phyloP scores from a whole-genome alignment of 2,113 vertebrate species.

The Cromileptes altivelis region DNA sequence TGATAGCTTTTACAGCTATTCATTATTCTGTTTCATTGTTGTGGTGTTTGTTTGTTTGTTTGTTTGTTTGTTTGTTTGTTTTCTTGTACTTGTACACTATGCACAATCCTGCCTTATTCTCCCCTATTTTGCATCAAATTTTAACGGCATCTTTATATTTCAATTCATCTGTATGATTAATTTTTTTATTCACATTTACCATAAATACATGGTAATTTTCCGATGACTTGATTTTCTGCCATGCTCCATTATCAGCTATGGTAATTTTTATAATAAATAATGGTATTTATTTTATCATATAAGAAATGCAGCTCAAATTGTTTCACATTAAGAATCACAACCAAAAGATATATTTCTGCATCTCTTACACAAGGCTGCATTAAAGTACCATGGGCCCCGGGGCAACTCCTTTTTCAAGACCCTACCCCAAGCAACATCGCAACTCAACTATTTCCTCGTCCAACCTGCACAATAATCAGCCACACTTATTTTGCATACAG shows the following conservation, averaged over 20 bases:
- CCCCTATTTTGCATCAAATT: too few species aligned
- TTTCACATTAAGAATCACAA: neutral
- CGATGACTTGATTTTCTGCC: too few species aligned
- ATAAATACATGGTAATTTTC: neutral
- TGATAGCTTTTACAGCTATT: constrained; percentile 13
- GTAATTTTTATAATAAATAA: neutral
- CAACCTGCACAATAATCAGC: too few species aligned
- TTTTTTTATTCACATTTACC: too few species aligned
- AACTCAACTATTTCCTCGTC: too few species aligned
- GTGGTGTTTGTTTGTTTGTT: too few species aligned
- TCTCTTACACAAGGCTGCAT: too few species aligned
- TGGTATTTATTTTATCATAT: neutral
- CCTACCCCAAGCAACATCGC: too few species aligned
- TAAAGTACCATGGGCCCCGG: too few species aligned
- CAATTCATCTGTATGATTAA: neutral
- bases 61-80: too few species aligned
- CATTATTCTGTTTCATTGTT: constrained; percentile 12
- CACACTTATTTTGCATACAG: too few species aligned
- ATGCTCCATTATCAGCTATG: neutral
- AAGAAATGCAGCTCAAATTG: neutral
- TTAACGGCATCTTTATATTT: neutral
- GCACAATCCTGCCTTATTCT: neutral
- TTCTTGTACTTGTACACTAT: neutral
- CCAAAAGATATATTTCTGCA: neutral
- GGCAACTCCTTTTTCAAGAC: too few species aligned